phyloP scores from a whole-genome alignment of 2,797 vertebrate genomes.

The Dipus sagitta region DNA sequence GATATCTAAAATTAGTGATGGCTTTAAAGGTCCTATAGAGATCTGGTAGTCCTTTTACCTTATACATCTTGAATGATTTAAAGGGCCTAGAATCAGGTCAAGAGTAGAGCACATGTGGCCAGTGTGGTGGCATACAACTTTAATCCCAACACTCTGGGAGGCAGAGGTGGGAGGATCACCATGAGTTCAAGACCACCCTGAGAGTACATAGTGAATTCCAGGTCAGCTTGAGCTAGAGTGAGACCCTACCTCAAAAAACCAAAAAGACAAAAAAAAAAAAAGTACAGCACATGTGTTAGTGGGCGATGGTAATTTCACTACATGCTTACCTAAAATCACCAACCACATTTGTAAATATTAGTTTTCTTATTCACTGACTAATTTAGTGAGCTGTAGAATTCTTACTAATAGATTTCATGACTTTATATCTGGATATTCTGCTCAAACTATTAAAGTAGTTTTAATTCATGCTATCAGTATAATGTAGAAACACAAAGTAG shows the following conservation, averaged over 20 bases:
- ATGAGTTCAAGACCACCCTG: too few species aligned
- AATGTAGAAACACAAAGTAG: slow-evolving; percentile 58
- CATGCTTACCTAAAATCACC: not conserved
- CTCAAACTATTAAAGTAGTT: slow-evolving; percentile 50
- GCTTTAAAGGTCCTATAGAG: not conserved
- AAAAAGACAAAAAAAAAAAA: too few species aligned
- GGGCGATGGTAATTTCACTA: not conserved
- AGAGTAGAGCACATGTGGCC: not conserved
- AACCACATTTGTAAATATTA: not conserved
- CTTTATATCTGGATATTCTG: not conserved
- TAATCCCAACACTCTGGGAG: too few species aligned
- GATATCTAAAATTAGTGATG: not conserved
- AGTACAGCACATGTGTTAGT: not conserved
- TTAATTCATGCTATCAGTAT: slow-evolving; percentile 27
- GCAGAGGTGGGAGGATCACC: too few species aligned
- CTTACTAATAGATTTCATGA: slow-evolving; percentile 58
- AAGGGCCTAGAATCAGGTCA: not conserved
- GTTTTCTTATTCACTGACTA: not conserved
- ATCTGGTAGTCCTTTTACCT: not conserved
- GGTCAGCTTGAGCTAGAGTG: too few species aligned
- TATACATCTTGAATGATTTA: not conserved
- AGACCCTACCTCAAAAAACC: too few species aligned
- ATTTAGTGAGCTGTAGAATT: slow-evolving; percentile 30
- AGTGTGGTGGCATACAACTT: too few species aligned
- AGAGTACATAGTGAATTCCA: too few species aligned